phyloP scores from a whole-genome alignment of 2,113 vertebrate species.

The Pygoscelis antarcticus region DNA sequence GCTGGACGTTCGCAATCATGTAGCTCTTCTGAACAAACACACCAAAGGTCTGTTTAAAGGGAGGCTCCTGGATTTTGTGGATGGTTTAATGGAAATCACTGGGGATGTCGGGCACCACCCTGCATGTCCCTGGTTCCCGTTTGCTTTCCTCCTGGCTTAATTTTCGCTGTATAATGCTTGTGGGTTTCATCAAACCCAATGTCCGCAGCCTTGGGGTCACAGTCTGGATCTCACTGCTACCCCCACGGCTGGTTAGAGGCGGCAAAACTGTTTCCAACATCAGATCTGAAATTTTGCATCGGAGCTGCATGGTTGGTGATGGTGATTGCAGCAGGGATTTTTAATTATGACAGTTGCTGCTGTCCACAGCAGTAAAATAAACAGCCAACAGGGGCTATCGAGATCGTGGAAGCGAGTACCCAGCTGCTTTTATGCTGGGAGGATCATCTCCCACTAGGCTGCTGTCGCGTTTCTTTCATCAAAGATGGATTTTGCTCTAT shows the following conservation, averaged over 20 bases:
- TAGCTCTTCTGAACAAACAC: not conserved
- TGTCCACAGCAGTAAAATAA: not conserved
- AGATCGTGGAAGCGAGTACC: not conserved
- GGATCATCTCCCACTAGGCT: not conserved
- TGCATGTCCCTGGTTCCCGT: not conserved
- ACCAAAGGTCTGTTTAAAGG: not conserved
- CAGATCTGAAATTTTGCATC: not conserved
- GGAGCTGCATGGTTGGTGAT: accelerated
- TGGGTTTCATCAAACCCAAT: not conserved
- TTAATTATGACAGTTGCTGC: not conserved
- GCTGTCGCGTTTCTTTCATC: not conserved
- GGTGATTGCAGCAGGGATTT: not conserved
- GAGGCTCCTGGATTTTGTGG: not conserved
- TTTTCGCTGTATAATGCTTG: not conserved
- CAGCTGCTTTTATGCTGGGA: not conserved
- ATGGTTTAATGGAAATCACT: not conserved
- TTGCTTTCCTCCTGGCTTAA: not conserved
- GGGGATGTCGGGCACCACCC: not conserved
- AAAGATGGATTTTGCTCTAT: not conserved
- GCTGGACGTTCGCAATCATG: accelerated
- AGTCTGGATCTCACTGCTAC: not conserved
- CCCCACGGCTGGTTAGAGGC: accelerated
- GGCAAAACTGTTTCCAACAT: not conserved
- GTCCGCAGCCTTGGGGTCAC: not conserved
- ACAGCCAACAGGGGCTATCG: accelerated